Conservation (phyloP, 1,140 invertebrate genomes). For the Maconellicoccus hirsutus region DNA sequence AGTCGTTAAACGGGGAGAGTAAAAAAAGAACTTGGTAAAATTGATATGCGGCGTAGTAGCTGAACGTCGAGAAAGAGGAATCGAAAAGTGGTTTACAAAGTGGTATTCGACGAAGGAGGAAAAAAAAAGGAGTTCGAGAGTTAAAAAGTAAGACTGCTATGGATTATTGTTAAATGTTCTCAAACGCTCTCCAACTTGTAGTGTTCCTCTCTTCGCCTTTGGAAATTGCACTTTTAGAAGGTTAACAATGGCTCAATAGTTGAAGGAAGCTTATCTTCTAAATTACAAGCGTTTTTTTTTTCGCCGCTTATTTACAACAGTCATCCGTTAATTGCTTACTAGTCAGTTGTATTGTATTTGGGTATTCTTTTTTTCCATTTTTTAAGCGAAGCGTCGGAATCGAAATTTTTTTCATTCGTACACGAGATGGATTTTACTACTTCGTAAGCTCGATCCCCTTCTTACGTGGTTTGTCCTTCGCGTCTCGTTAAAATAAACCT, state of each 20-base stretch:
- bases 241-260: constrained; percentile 21
- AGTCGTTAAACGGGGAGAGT: constrained; percentile 1
- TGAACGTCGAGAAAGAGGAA: neutral
- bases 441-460: no score
- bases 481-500: no score
- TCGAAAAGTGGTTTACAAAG: constrained; percentile 21
- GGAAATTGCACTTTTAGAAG: constrained; percentile 22
- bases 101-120: constrained; percentile 6
- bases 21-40: neutral
- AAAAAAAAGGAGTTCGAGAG: constrained; percentile 16
- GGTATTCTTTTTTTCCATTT: neutral
- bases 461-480: no score
- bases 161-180: constrained; percentile 22
- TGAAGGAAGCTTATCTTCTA: constrained; percentile 17
- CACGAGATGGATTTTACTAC: no score
- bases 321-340: constrained; percentile 22
- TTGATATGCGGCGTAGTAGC: constrained; percentile 16
- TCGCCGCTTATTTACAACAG: constrained; percentile 19
- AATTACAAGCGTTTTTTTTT: constrained; percentile 15
- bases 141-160: constrained; percentile 20
- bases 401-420: no score
- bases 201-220: constrained; percentile 10
- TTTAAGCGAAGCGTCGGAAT: no score
- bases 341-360: constrained; percentile 21
- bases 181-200: constrained; percentile 18